A percentile compares a stretch with the other conserved stretches of the same genome.
phyloP scores from a whole-genome alignment of 2,797 vertebrate species.

The Emydoidea blandingii region DNA sequence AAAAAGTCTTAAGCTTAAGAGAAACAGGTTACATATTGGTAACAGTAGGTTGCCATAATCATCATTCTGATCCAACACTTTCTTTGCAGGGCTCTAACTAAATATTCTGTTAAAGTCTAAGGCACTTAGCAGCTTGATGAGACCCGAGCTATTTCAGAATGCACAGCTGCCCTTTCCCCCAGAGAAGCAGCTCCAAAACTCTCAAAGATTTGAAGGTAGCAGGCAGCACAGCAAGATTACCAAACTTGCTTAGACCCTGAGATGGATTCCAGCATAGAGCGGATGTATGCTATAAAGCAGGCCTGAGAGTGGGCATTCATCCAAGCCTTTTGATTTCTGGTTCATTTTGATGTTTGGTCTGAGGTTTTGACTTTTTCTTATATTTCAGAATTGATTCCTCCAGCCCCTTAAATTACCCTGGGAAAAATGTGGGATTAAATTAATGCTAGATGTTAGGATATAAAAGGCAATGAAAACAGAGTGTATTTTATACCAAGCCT shows the following conservation, averaged over 20 bases:
- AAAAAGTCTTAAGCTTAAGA: slow-evolving; percentile 25
- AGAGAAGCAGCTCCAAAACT: slow-evolving; percentile 17
- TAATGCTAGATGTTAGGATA: slow-evolving; percentile 69
- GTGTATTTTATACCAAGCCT: not conserved
- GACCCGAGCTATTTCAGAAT: not conserved
- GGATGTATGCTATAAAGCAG: slow-evolving; percentile 45
- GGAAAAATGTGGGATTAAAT: slow-evolving; percentile 73
- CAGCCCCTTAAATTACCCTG: slow-evolving; percentile 68
- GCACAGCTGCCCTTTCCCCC: not conserved
- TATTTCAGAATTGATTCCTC: slow-evolving; percentile 64
- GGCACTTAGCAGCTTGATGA: slow-evolving; percentile 19
- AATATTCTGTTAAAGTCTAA: slow-evolving; percentile 41
- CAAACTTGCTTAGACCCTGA: slow-evolving; percentile 42
- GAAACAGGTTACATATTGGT: slow-evolving; percentile 44
- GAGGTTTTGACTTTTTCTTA: slow-evolving; percentile 69
- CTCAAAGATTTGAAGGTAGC: slow-evolving; percentile 1
- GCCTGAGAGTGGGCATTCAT: slow-evolving; percentile 54
- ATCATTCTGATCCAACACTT: slow-evolving; percentile 39
- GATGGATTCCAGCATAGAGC: slow-evolving; percentile 33
- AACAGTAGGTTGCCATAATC: slow-evolving; percentile 53
- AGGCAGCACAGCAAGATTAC: slow-evolving; percentile 7
- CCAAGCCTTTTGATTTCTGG: slow-evolving; percentile 62
- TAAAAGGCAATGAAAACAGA: slow-evolving; percentile 38
- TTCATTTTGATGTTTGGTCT: slow-evolving; percentile 54
- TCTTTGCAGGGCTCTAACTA: slow-evolving; percentile 4